Base-by-base conservation (phyloP, 2,797 vertebrate genomes). In the Lutjanus campechanus region DNA sequence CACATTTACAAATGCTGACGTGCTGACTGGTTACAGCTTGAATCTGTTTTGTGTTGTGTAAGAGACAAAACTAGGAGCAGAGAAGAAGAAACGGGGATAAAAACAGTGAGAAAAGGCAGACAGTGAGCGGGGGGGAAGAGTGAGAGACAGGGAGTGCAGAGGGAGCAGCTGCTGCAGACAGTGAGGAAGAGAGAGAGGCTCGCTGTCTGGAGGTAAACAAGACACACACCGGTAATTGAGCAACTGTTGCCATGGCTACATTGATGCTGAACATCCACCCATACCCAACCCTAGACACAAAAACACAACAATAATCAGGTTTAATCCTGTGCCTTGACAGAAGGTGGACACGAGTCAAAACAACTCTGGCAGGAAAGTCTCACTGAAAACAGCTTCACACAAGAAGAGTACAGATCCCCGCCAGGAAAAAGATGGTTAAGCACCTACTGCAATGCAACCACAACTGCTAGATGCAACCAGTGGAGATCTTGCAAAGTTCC, bases 111-210 rank as follows among this genome's bases (percentile, higher is more conserved):
- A 68, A 22, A 47, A n/a, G 16, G 19, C 46, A 36, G 68, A 19
- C 7, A 66, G 49, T 11, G 58, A 55, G 4, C 25, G 46, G 46
- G 46, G 46, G 25, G 20, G 59, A 17, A 59, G 13, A 64, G 11
- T 46, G 76, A 74, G 29, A 77, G 58, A 65, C 1, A 40, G 54
- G 61, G 70, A 73, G 74, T 8, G 40, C 22, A 13, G 74, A 85
- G 77, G 54, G 73, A 87, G 87, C 80, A 92, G 85, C 85, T 90
- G 88, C 29, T 82, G 49, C 72, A 79, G 73, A 89, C 71, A 72
- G 25, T 41, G 20, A 79, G 66, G 64, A 61, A 53, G 68, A 73
- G 69, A 71, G 65, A 65, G 29, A 72, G 67, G 46, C 68, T 68
- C 2, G 7, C 36, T 71, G 66, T 71, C 63, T 62, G 69, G 55